Base-by-base conservation (phyloP, 2,888 invertebrate genomes). In the Heliconius aoede region DNA sequence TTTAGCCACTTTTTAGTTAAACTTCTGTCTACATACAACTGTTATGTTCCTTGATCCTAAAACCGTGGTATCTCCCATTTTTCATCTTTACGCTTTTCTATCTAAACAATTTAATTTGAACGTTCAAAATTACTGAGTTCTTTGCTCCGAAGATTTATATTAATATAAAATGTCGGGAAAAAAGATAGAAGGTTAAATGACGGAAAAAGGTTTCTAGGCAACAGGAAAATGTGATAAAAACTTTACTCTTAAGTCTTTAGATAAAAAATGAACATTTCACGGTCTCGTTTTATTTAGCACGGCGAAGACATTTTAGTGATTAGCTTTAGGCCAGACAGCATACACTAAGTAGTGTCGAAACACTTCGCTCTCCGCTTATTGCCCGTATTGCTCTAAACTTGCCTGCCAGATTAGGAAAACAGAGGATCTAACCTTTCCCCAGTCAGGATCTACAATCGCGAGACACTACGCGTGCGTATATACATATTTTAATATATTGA, bases 151-250 rank as follows among this genome's bases (percentile, higher is more conserved):
- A 68, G 71, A 60, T 72, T 79, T 74, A 72, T 62, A 78, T 72
- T 76, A 78, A 76, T 76, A 78, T n/a, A n/a, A n/a, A n/a, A 76
- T 60, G 78, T 62, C 36, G 64, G 58, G 62, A 69, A 32, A 61
- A 61, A 61, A 61, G 61, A 61, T 60, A 26, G 7, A 28, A 28
- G 26, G 15, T 18, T 26, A 7, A 28, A 26, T 28, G 58, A 24
- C 11, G n/a, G n/a, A 32, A 64, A 30, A 32, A 64, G 64, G n/a
- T 64, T 32, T 32, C 64, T 18, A 32, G n/a, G 46, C 46, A 46
- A 46, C 46, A 46, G 67, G 15, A 46, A 64, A 67, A 71, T 73
- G 73, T 73, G 61, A 77, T 71, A 62, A 77, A 77, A 77, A 55
- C 18, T 46, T 46, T 46, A 7, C 21, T 46, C 46, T 46, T 46